Base-by-base conservation (phyloP, 2,113 vertebrate genomes). In the Noctilio leporinus region DNA sequence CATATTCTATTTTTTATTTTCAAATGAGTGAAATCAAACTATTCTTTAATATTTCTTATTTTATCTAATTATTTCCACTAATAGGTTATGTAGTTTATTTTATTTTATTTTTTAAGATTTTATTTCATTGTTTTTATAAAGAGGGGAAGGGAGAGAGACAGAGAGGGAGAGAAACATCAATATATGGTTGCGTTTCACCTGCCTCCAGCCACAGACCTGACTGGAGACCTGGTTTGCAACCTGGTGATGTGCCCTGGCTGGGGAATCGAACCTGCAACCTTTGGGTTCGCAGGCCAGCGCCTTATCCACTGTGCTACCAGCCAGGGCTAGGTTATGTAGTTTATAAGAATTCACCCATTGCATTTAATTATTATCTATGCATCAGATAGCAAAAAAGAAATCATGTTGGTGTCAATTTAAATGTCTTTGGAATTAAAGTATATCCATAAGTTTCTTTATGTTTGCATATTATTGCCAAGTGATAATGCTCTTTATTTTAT, bases 401-500 rank as follows among this genome's bases (percentile, higher is more conserved):
- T 94, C n/a, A 64, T n/a, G 8, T 70, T 75, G 8, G 8, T 83
- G 24, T 59, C 57, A 11, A 6, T 78, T 95, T 97, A 93, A 93
- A 76, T 65, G 4, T 4, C 12, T 84, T 38, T 91, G 64, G 90
- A 92, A 87, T 87, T 59, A 90, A 94, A 83, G 75, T 53, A 93
- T 0, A 90, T 3, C 1, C 80, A 40, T 26, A 70, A 45, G 16
- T n/a, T 93, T 80, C n/a, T 88, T 93, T 77, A 55, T 51, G 5
- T 83, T 26, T 3, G 10, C 5, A n/a, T 55, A 11, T 72, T 72
- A 45, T 72, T 70, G 28, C 20, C 1, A 14, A 75, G 10, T 43
- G 17, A 7, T 10, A 40, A 17, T 49, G 15, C 0, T 55, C 20
- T 84, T 78, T 75, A 65, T 80, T 76, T 93, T 83, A 47, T 70